A percentile compares a stretch with the other conserved stretches of the same genome.
phyloP scores from a whole-genome alignment of 2,888 invertebrate genomes.

The Sthenelais limicola region DNA sequence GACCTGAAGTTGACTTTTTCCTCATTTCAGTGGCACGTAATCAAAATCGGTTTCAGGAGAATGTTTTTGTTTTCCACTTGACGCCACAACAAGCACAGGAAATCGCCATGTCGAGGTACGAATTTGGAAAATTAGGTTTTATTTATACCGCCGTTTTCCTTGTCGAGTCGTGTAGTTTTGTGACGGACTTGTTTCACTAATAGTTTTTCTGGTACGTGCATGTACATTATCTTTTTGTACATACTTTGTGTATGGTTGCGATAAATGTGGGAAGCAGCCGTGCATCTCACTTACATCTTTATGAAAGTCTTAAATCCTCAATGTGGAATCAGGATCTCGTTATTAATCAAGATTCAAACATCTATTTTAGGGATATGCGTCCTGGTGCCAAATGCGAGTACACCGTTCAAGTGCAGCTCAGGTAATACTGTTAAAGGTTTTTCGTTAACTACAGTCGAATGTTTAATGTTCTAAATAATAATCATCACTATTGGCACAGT shows the following conservation, averaged over 20 bases:
- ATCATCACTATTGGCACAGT: neutral
- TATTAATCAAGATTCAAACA: too few species aligned
- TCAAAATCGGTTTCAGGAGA: slow-evolving; percentile 82
- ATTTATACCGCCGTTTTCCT: too few species aligned
- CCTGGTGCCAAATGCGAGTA: slow-evolving; percentile 78
- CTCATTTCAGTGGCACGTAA: slow-evolving; percentile 64
- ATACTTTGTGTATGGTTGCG: too few species aligned
- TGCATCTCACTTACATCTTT: too few species aligned
- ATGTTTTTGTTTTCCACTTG: slow-evolving; percentile 88
- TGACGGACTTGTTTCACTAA: too few species aligned
- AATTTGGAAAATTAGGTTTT: neutral
- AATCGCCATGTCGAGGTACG: slow-evolving; percentile 83
- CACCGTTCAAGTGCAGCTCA: slow-evolving; percentile 84
- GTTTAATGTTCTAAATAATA: neutral
- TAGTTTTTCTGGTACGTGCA: too few species aligned
- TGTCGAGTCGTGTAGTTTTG: too few species aligned
- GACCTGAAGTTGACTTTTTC: too few species aligned
- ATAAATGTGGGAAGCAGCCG: too few species aligned
- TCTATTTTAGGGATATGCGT: slow-evolving; percentile 42
- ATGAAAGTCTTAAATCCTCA: too few species aligned
- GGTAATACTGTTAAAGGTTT: slow-evolving; percentile 69
- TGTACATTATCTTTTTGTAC: too few species aligned
- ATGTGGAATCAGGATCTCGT: too few species aligned
- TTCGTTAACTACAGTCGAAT: slow-evolving; percentile 1
- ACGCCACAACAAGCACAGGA: slow-evolving; percentile 94